Percentiles rank a stretch among this genome's conserved stretches.
Evolutionary conservation across 1,140 invertebrate species (phyloP).

Genomic region (Dermatophagoides farinae): DNA sequence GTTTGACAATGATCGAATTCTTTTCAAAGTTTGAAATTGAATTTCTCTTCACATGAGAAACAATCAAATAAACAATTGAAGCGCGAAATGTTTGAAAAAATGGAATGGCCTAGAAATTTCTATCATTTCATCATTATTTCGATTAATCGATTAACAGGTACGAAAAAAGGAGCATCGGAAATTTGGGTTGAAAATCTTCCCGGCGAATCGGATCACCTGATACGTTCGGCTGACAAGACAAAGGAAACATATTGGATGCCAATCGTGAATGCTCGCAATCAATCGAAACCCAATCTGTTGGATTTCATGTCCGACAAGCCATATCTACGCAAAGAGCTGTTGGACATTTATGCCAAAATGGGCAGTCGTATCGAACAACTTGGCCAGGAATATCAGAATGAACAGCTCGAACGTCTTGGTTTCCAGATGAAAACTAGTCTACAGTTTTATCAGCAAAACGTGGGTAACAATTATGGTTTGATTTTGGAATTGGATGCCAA

Average conservation of each 20-base stretch:
- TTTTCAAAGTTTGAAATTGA: no score
- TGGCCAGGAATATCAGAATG: slow-evolving; percentile 6
- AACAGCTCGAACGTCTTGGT: slow-evolving; percentile 5
- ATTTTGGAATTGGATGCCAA: slow-evolving; percentile 39
- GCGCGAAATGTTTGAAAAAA: no score
- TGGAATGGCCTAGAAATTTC: no score
- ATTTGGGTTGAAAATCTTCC: slow-evolving; percentile 52
- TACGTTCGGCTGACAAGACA: slow-evolving; percentile 31
- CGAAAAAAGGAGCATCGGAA: slow-evolving; percentile 44
- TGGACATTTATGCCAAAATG: slow-evolving; percentile 19
- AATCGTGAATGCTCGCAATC: slow-evolving; percentile 29
- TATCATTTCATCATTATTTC: no score
- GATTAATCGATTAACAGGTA: slow-evolving; percentile 23
- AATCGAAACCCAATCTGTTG: slow-evolving; percentile 20
- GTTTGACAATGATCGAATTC: no score
- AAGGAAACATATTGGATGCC: slow-evolving; percentile 43
- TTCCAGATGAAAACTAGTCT: slow-evolving; percentile 31
- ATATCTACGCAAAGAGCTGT: slow-evolving; percentile 24
- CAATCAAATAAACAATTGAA: no score
- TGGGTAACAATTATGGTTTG: slow-evolving; percentile 23
- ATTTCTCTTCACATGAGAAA: no score
- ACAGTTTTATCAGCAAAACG: slow-evolving; percentile 3
- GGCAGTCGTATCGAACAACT: slow-evolving; percentile 14
- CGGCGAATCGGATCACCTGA: slow-evolving; percentile 57
- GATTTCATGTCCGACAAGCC: slow-evolving; percentile 25